These are phyloP conservation scores for Staurois parvus DNA, from an alignment of 2,797 vertebrate species.

Conservation along the genomic window DNA sequence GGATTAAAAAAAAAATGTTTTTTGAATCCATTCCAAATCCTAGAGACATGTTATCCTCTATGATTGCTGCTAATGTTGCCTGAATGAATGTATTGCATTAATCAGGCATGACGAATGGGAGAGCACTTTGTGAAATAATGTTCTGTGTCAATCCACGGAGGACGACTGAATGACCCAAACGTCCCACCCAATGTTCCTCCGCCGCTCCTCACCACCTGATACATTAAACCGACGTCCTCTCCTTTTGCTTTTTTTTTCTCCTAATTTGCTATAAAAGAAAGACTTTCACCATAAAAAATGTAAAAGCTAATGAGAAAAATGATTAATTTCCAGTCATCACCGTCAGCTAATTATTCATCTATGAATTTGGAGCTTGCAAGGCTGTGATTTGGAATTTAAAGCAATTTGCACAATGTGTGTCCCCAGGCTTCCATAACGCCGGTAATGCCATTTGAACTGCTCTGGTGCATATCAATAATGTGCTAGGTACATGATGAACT, in stretches of 20 bases:
- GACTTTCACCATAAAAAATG: slow-evolving; percentile 19
- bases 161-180: not conserved
- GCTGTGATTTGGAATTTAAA: slow-evolving; percentile 50
- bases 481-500: slow-evolving; percentile 35
- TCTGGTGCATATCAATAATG: slow-evolving; percentile 38
- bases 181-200: slow-evolving; percentile 12
- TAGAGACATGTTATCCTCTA: too few species aligned
- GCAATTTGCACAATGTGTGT: slow-evolving; percentile 49
- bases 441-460: not conserved
- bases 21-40: too few species aligned
- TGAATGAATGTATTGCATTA: not conserved
- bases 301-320: slow-evolving; percentile 51
- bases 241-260: not conserved
- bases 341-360: slow-evolving; percentile 48
- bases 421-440: slow-evolving; percentile 50
- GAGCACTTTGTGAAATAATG: not conserved
- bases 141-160: not conserved
- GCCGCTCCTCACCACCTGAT: not conserved
- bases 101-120: not conserved
- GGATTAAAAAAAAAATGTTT: too few species aligned
- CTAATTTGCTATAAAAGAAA: slow-evolving; percentile 39
- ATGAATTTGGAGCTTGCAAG: slow-evolving; percentile 17
- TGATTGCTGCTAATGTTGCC: too few species aligned
- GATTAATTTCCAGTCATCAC: slow-evolving; percentile 42
- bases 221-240: not conserved